phyloP scores from a whole-genome alignment of 2,888 invertebrate genomes.

The Mesorhabditis sp. region DNA sequence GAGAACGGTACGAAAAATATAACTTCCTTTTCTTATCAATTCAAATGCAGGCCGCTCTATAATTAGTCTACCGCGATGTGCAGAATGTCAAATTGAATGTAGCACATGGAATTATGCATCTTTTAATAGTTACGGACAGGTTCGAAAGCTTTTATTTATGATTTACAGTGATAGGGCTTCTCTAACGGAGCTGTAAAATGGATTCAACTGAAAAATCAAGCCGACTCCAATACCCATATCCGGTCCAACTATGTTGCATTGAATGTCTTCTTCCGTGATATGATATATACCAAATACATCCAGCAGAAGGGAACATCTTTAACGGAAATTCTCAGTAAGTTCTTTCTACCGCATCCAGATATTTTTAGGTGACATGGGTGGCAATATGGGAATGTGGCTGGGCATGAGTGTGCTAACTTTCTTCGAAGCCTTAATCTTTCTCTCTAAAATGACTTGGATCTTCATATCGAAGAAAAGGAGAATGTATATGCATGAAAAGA shows the following conservation, averaged over 20 bases:
- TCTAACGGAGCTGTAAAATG: slow-evolving; percentile 35
- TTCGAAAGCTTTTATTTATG: no score
- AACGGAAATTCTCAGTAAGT: slow-evolving; percentile 32
- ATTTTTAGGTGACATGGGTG: slow-evolving; percentile 51
- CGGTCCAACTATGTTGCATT: slow-evolving; percentile 40
- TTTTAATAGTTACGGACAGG: slow-evolving; percentile 43
- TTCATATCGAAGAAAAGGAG: slow-evolving; percentile 39
- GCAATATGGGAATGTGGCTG: slow-evolving; percentile 56
- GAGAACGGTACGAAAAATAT: slow-evolving; percentile 15
- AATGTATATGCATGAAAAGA: slow-evolving; percentile 38
- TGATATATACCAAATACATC: slow-evolving; percentile 46
- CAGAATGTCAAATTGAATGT: slow-evolving; percentile 25
- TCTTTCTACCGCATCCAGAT: slow-evolving; percentile 6
- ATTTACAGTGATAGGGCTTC: slow-evolving; percentile 21
- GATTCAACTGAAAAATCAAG: slow-evolving; percentile 24
- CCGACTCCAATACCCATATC: slow-evolving; percentile 29
- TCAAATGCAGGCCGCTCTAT: slow-evolving; percentile 11
- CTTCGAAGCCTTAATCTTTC: slow-evolving; percentile 47
- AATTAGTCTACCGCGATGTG: slow-evolving; percentile 19
- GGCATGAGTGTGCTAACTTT: slow-evolving; percentile 54
- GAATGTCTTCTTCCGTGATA: slow-evolving; percentile 46
- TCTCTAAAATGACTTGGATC: slow-evolving; percentile 52
- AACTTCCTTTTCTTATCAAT: no score
- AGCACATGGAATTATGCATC: slow-evolving; percentile 39
- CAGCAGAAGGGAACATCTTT: slow-evolving; percentile 42